These are phyloP conservation scores for Aphelinus certus DNA, from an alignment of 1,140 invertebrate species.

Conservation along the genomic window DNA sequence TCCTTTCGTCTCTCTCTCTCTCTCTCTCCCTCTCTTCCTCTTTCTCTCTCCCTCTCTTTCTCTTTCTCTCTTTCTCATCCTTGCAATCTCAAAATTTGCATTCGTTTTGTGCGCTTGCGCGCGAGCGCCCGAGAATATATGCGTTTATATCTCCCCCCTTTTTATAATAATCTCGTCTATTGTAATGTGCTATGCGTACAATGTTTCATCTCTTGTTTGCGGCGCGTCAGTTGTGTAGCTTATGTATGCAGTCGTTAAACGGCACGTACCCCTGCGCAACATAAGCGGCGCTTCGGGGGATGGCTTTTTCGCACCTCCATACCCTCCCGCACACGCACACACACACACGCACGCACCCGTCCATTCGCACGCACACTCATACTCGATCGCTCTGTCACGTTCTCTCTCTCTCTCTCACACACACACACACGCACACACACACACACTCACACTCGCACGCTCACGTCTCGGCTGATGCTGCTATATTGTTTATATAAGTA, in stretches of 20 bases:
- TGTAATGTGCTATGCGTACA: slow-evolving; percentile 21
- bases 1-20: no score
- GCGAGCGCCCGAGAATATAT: not conserved
- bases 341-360: no score
- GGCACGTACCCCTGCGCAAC: not conserved
- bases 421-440: not conserved
- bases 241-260: slow-evolving; percentile 16
- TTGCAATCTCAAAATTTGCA: slow-evolving; percentile 3
- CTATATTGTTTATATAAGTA: not conserved
- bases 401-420: not conserved
- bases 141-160: slow-evolving; percentile 7
- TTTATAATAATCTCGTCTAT: slow-evolving; percentile 34
- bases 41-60: slow-evolving; percentile 16
- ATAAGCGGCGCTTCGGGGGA: not conserved
- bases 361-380: not conserved
- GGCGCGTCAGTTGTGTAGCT: not conserved
- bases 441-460: not conserved
- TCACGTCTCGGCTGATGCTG: no score
- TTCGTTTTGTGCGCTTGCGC: not conserved
- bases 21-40: slow-evolving; percentile 21
- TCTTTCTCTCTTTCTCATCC: slow-evolving; percentile 24
- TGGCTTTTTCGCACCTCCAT: no score
- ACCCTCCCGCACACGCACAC: no score
- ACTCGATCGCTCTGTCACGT: not conserved
- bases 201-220: slow-evolving; percentile 7